Base-by-base conservation (phyloP, 2,888 invertebrate genomes). In the Pristionchus mayeri region DNA sequence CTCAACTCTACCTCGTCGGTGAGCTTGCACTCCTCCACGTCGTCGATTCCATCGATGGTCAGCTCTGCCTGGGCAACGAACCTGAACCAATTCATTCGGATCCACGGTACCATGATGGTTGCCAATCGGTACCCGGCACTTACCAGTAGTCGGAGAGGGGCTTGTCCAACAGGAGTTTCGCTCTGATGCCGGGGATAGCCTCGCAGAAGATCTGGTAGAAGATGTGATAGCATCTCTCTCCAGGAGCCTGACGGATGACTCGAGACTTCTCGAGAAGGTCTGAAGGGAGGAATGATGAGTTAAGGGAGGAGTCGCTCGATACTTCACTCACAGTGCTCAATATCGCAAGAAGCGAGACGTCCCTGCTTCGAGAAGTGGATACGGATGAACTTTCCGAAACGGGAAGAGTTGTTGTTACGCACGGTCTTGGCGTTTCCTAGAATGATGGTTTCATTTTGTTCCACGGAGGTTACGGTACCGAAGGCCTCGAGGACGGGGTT, bases 301-400 rank as follows among this genome's bases (percentile, higher is more conserved):
- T n/a, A n/a, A n/a, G n/a, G n/a, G n/a, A n/a, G n/a, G n/a, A n/a
- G n/a, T n/a, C n/a, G n/a, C n/a, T n/a, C n/a, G n/a, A n/a, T n/a
- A n/a, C n/a, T 13, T 27, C 18, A 95, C 97, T 96, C 95, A 98
- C 98, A 99, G 93, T 98, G 98, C 95, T 99, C 99, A 94, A 99
- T 99, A 95, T 99, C 99, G 95, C 98, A 98, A 95, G 98, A 99
- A 94, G 99, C 98, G 95, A 99, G 95, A 96, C 98, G 98, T 94
- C 98, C 98, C 94, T 96, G 96, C 91, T 97, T 97, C 91, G 98
- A 98, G 95, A 99, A 99, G 95, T 99, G 99, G 94, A 99, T 99
- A 96, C 99, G 97, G 95, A 99, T 99, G 96, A 99, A 99, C 96
- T 99, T 99, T 96, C 97, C 98, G 96, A 98, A 98, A 96, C 98